Conservation (phyloP, 2,888 invertebrate genomes). For the Watsonalla binaria region DNA sequence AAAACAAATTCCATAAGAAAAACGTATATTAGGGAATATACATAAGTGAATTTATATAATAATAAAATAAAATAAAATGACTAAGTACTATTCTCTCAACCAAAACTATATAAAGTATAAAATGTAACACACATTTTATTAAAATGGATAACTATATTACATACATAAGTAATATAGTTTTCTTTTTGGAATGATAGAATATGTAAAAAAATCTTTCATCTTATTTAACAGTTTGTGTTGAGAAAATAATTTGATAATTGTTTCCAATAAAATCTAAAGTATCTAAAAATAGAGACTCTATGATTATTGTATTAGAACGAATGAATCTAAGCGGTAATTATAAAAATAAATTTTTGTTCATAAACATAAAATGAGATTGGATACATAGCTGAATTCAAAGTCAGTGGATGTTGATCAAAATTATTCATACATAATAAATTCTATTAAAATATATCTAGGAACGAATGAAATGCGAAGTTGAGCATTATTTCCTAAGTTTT, state of each 20-base stretch:
- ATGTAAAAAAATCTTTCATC: background rate
- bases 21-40: background rate
- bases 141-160: no score
- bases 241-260: background rate
- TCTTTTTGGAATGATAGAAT: no score
- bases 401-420: no score
- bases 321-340: constrained; percentile 4
- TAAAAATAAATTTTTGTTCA: constrained; percentile 8
- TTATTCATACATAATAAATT: background rate
- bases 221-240: background rate
- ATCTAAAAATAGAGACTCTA: constrained; percentile 51
- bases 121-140: no score
- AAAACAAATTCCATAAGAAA: constrained; percentile 10
- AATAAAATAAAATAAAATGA: background rate
- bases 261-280: constrained; percentile 35
- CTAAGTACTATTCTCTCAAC: background rate
- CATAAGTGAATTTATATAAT: background rate
- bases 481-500: constrained; percentile 22
- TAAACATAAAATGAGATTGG: constrained; percentile 2
- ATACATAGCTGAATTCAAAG: background rate
- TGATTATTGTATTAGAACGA: constrained; percentile 28
- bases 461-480: constrained; percentile 38
- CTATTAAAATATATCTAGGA: constrained; percentile 3
- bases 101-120: background rate
- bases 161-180: no score